phyloP scores from a whole-genome alignment of 2,797 vertebrate genomes.

The Aplochiton taeniatus region DNA sequence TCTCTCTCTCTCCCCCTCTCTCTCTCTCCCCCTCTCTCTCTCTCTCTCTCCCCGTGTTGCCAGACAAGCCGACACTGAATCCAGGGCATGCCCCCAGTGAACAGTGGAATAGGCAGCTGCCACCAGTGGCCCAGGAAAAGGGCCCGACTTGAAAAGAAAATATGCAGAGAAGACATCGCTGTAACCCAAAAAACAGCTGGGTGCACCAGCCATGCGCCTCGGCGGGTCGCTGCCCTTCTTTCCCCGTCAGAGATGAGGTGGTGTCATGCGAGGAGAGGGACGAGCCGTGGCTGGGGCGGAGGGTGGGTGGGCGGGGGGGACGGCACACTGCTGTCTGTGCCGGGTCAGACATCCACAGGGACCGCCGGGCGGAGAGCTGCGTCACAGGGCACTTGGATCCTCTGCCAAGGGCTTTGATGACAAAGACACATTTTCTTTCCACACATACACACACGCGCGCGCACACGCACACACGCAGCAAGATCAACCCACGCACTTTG shows the following conservation, averaged over 20 bases:
- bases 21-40: slow-evolving; percentile 31
- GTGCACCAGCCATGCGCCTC: slow-evolving; percentile 52
- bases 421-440: slow-evolving; percentile 62
- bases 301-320: slow-evolving; percentile 47
- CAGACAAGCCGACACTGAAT: slow-evolving; percentile 75
- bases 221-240: slow-evolving; percentile 58
- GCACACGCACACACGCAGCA: background rate
- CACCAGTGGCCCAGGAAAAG: slow-evolving; percentile 58
- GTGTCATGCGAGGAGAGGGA: slow-evolving; percentile 59
- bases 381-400: slow-evolving; percentile 56
- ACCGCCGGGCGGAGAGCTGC: slow-evolving; percentile 54
- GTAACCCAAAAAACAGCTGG: slow-evolving; percentile 70
- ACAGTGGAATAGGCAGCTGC: slow-evolving; percentile 72
- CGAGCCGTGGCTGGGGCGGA: slow-evolving; percentile 42
- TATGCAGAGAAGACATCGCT: slow-evolving; percentile 58
- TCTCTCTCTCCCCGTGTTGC: slow-evolving; percentile 26
- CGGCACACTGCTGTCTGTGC: slow-evolving; percentile 40
- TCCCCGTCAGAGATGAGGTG: slow-evolving; percentile 67
- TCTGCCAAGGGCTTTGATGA: slow-evolving; percentile 47
- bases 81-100: slow-evolving; percentile 83
- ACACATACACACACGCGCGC: slow-evolving; percentile 31
- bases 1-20: slow-evolving; percentile 35
- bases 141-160: slow-evolving; percentile 72
- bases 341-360: slow-evolving; percentile 61
- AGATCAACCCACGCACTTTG: background rate